Evolutionary conservation across 2,888 invertebrate species (phyloP).

Genomic region (Synergus gifuensis): DNA sequence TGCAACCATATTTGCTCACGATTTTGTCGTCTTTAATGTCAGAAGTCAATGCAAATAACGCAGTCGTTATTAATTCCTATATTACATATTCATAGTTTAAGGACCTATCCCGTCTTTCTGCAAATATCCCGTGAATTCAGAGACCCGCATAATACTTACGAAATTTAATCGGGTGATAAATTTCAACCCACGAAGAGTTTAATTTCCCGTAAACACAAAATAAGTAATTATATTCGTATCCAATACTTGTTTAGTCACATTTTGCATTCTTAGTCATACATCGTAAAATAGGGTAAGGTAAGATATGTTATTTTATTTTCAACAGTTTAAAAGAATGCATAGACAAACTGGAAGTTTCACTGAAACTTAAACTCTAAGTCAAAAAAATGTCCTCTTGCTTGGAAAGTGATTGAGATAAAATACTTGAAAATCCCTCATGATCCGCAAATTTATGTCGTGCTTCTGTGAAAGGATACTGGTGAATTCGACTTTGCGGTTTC

Average conservation of each 20-base stretch:
- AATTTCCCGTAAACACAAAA: slow-evolving; percentile 13
- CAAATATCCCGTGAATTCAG: neutral
- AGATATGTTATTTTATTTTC: too few relatives aligned
- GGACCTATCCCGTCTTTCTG: neutral
- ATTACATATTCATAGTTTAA: slow-evolving; percentile 5
- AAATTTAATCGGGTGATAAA: slow-evolving; percentile 34
- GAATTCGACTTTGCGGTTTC: slow-evolving; percentile 50
- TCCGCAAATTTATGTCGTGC: slow-evolving; percentile 53
- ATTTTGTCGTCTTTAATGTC: neutral
- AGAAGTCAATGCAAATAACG: neutral
- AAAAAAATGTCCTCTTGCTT: too few relatives aligned
- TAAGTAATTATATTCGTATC: slow-evolving; percentile 12
- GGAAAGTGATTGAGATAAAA: neutral
- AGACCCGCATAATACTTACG: slow-evolving; percentile 17
- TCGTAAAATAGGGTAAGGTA: neutral
- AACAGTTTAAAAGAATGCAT: too few relatives aligned
- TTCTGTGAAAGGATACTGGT: slow-evolving; percentile 63
- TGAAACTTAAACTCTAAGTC: too few relatives aligned
- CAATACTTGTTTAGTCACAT: slow-evolving; percentile 6
- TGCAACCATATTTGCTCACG: neutral
- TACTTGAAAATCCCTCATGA: slow-evolving; percentile 43
- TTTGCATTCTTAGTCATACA: neutral
- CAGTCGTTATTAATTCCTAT: slow-evolving; percentile 4
- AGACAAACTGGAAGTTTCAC: too few relatives aligned
- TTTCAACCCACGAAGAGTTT: slow-evolving; percentile 24